Evolutionary conservation across 2,113 vertebrate species (phyloP).

Genomic region (Austrofundulus limnaeus): DNA sequence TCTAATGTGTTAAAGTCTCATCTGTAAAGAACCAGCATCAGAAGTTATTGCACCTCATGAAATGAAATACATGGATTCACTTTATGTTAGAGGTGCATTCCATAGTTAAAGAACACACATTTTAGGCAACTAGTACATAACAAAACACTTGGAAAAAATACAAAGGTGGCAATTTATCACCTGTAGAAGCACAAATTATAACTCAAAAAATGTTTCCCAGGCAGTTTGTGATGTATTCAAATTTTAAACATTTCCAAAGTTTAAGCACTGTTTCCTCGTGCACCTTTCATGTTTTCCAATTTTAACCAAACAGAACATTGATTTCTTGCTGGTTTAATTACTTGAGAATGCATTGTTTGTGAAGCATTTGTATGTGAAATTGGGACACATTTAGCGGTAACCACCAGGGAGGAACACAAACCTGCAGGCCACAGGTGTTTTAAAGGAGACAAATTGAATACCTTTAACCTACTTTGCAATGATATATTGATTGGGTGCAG

Average conservation of each 20-base stretch:
- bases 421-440: constrained; percentile 30
- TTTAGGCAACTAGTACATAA: constrained; percentile 10
- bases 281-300: background rate
- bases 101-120: too few relatives aligned
- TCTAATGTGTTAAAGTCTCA: background rate
- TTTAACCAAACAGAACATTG: background rate
- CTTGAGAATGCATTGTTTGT: background rate
- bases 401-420: constrained; percentile 33
- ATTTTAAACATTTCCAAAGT: constrained; percentile 1
- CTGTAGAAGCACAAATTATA: background rate
- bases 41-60: constrained; percentile 19
- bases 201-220: background rate
- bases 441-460: constrained; percentile 43
- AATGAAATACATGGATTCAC: too few relatives aligned
- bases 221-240: background rate
- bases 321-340: background rate
- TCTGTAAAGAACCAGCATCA: constrained; percentile 16
- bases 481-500: constrained; percentile 45
- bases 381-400: background rate
- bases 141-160: background rate
- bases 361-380: constrained; percentile 5
- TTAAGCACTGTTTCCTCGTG: background rate
- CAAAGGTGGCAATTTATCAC: background rate
- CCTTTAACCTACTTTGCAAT: constrained; percentile 49
- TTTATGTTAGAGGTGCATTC: too few relatives aligned